Conservation (phyloP, 2,113 vertebrate species). For the Thalassarche chlororhynchos region DNA sequence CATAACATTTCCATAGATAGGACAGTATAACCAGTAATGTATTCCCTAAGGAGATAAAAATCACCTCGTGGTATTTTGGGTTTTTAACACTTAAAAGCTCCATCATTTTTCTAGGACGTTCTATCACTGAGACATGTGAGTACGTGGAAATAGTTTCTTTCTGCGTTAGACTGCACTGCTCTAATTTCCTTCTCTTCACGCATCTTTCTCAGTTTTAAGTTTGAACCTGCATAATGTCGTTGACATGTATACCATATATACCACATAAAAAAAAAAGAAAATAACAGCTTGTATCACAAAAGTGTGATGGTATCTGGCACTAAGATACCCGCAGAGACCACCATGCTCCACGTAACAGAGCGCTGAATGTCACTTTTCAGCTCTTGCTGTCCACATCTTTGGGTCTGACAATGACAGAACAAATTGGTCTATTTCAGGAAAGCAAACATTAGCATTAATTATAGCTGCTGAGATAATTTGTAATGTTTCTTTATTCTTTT, state of each 20-base stretch:
- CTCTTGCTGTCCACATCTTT: neutral
- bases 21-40: neutral
- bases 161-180: neutral
- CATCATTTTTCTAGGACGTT: neutral
- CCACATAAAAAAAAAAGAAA: neutral
- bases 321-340: neutral
- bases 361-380: neutral
- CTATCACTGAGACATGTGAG: neutral
- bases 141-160: neutral
- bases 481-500: neutral
- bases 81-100: neutral
- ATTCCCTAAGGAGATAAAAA: neutral
- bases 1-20: neutral
- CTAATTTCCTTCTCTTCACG: neutral
- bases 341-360: accelerated
- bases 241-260: neutral
- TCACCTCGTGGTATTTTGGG: neutral
- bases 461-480: neutral
- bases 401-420: neutral
- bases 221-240: neutral
- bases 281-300: neutral
- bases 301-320: neutral
- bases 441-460: neutral
- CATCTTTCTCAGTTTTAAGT: neutral
- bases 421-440: neutral